Conservation (phyloP, 2,888 invertebrate genomes). For the Scaptomyza caliginosa region DNA sequence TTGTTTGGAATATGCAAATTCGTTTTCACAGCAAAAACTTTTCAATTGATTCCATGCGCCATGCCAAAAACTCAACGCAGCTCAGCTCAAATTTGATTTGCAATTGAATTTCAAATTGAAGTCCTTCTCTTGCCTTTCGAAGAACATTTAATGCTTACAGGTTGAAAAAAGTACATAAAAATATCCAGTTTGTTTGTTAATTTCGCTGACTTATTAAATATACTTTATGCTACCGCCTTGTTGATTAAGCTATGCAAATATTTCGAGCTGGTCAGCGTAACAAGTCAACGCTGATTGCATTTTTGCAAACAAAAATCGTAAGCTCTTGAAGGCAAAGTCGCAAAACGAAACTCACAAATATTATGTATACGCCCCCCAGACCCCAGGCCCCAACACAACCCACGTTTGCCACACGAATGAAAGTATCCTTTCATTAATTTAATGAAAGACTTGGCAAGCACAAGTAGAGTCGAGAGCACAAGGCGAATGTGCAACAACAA, state of each 20-base stretch:
- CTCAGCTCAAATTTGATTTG: slow-evolving; percentile 21
- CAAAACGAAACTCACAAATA: not conserved
- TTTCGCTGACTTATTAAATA: not conserved
- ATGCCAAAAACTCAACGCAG: not conserved
- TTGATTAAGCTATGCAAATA: slow-evolving; percentile 72
- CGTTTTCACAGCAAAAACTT: slow-evolving; percentile 42
- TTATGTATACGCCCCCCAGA: slow-evolving; percentile 20
- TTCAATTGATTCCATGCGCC: slow-evolving; percentile 40
- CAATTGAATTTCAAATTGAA: slow-evolving; percentile 33
- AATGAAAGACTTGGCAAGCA: slow-evolving; percentile 57
- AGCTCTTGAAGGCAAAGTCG: not conserved
- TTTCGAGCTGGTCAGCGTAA: slow-evolving; percentile 30
- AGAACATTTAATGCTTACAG: slow-evolving; percentile 28
- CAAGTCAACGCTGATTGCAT: slow-evolving; percentile 68
- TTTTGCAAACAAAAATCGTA: slow-evolving; percentile 39
- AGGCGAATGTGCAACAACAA: slow-evolving; percentile 24
- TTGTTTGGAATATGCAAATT: slow-evolving; percentile 34
- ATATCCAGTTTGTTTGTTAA: not conserved
- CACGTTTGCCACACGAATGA: slow-evolving; percentile 2
- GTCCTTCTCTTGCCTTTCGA: not conserved
- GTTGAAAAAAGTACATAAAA: not conserved
- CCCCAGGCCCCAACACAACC: no score
- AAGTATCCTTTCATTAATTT: slow-evolving; percentile 68
- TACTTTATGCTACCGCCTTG: slow-evolving; percentile 8
- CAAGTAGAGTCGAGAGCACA: slow-evolving; percentile 2